Evolutionary conservation across 2,888 invertebrate genomes (phyloP).

Genomic region (Subacronicta megacephala): DNA sequence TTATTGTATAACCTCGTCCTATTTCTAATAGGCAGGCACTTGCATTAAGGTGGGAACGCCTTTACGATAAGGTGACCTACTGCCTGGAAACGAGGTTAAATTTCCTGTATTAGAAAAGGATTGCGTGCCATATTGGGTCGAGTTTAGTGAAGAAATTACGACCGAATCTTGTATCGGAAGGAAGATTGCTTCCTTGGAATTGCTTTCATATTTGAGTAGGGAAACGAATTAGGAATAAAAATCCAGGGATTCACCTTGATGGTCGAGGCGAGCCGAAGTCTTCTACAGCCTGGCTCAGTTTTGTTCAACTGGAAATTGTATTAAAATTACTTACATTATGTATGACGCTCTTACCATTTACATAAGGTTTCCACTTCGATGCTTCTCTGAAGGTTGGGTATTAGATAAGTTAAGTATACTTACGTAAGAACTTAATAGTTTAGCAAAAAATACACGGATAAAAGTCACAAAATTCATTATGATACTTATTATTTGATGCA

Average conservation of each 20-base stretch:
- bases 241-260: constrained; percentile 4
- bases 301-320: constrained; percentile 2
- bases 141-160: constrained; percentile 13
- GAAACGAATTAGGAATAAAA: constrained; percentile 10
- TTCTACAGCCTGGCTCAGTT: constrained; percentile 1
- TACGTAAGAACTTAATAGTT: no score
- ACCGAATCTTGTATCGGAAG: neutral
- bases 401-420: no score
- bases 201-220: constrained; percentile 24
- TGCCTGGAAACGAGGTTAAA: constrained; percentile 55
- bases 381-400: constrained; percentile 18
- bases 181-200: constrained; percentile 16
- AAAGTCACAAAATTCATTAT: no score
- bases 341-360: constrained; percentile 19
- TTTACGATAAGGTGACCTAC: constrained; percentile 58
- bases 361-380: constrained; percentile 24
- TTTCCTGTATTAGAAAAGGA: constrained; percentile 56
- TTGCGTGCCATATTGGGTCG: constrained; percentile 13
- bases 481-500: no score
- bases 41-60: constrained; percentile 44
- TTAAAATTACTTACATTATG: constrained; percentile 18
- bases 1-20: constrained; percentile 43
- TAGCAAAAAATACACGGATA: no score
- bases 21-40: constrained; percentile 44
- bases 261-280: neutral